Evolutionary conservation across 1,140 invertebrate genomes (phyloP).

Genomic region (Holotrichia oblita): DNA sequence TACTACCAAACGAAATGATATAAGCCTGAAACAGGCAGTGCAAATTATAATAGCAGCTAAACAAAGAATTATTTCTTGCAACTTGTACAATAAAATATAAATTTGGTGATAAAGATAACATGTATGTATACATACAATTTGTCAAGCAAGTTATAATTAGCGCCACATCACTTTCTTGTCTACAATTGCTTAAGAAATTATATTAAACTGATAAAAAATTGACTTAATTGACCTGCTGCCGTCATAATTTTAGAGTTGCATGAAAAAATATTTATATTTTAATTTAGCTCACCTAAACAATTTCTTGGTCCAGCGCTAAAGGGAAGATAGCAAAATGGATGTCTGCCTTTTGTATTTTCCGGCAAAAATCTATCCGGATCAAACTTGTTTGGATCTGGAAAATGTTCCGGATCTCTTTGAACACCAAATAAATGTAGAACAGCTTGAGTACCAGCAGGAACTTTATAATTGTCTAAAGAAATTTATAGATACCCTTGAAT

Average conservation of each 20-base stretch:
- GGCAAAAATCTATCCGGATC: constrained; percentile 71
- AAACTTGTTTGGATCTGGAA: constrained; percentile 69
- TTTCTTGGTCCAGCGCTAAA: constrained; percentile 70
- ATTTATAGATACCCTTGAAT: neutral
- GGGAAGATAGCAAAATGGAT: constrained; percentile 65
- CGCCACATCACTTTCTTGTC: neutral
- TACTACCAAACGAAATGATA: too few relatives aligned
- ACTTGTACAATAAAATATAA: too few relatives aligned
- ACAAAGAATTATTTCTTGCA: too few relatives aligned
- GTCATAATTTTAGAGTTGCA: neutral
- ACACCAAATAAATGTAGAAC: constrained; percentile 45
- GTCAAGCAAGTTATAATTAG: neutral
- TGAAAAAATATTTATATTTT: neutral
- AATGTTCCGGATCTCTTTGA: constrained; percentile 66
- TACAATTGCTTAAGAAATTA: neutral
- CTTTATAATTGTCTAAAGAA: neutral
- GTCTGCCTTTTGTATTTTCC: constrained; percentile 59
- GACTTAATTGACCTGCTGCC: too few relatives aligned
- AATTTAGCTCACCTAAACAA: constrained; percentile 63
- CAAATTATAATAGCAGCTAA: too few relatives aligned
- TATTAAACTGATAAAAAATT: too few relatives aligned
- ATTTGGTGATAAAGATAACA: too few relatives aligned
- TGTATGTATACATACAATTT: too few relatives aligned
- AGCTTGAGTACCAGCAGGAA: constrained; percentile 20
- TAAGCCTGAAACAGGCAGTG: too few relatives aligned